Percentiles rank a stretch among this genome's conserved stretches.
Evolutionary conservation across 1,140 invertebrate species (phyloP).

Genomic region (Lethrus apterus): DNA sequence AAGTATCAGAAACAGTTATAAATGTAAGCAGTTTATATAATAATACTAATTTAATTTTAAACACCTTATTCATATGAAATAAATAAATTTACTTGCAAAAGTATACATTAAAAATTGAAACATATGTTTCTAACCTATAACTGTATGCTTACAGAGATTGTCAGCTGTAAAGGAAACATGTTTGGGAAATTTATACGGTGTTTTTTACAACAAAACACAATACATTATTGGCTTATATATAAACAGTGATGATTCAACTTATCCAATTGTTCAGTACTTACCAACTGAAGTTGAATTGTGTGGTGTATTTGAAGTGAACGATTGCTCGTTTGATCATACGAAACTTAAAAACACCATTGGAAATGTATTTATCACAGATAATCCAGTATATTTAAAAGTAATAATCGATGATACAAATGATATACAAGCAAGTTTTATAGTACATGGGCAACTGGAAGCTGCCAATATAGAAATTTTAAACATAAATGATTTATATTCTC

Average conservation of each 20-base stretch:
- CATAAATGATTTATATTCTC: constrained; percentile 52
- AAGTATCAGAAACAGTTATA: constrained; percentile 42
- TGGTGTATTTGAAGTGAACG: constrained; percentile 58
- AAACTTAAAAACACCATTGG: constrained; percentile 18
- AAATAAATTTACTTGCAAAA: constrained; percentile 3
- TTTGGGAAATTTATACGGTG: constrained; percentile 63
- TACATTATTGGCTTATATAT: constrained; percentile 58
- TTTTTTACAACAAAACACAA: constrained; percentile 62
- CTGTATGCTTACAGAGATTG: constrained; percentile 51
- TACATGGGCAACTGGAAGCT: constrained; percentile 62
- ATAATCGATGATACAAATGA: constrained; percentile 41
- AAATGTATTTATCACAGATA: constrained; percentile 66
- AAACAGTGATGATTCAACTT: constrained; percentile 49
- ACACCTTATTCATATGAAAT: neutral
- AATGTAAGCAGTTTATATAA: constrained; percentile 35
- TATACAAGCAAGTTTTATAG: constrained; percentile 56
- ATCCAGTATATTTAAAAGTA: constrained; percentile 58
- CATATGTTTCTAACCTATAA: constrained; percentile 19
- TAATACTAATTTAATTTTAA: neutral
- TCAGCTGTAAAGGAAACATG: constrained; percentile 47
- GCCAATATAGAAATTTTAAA: constrained; percentile 54
- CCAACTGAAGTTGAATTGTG: constrained; percentile 68
- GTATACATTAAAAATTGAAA: constrained; percentile 1
- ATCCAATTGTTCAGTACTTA: constrained; percentile 49
- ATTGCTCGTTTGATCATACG: constrained; percentile 37